These are phyloP conservation scores for Oryctes rhinoceros DNA, from an alignment of 1,140 invertebrate species.

Conservation along the genomic window DNA sequence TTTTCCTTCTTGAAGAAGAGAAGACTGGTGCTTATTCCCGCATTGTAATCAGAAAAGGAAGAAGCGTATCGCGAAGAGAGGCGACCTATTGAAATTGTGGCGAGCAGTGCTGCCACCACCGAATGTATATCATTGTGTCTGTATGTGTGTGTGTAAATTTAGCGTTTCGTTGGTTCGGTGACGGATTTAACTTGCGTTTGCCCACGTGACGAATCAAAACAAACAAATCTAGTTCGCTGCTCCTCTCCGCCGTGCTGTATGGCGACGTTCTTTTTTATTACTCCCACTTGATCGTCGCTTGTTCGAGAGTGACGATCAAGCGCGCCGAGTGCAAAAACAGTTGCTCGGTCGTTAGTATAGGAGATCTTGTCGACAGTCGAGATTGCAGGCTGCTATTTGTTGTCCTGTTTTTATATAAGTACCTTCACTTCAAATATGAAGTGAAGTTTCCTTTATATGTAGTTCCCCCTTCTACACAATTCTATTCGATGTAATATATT, in stretches of 20 bases:
- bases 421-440: no score
- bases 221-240: background rate
- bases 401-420: background rate
- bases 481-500: no score
- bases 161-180: conserved; percentile 1
- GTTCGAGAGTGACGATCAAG: background rate
- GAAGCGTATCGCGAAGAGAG: background rate
- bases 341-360: background rate
- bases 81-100: background rate
- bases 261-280: conserved; percentile 12
- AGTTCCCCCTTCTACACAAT: no score
- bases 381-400: background rate
- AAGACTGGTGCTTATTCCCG: background rate
- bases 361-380: background rate
- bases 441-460: no score
- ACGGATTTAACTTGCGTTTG: conserved; percentile 30
- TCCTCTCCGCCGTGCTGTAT: background rate
- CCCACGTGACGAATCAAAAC: conserved; percentile 31
- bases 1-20: background rate
- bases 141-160: background rate
- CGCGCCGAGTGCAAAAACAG: conserved; percentile 3
- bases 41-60: background rate
- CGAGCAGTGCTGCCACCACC: background rate
- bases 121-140: background rate
- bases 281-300: conserved; percentile 30